Conservation (phyloP, 2,113 vertebrate species). For the Bungarus multicinctus region DNA sequence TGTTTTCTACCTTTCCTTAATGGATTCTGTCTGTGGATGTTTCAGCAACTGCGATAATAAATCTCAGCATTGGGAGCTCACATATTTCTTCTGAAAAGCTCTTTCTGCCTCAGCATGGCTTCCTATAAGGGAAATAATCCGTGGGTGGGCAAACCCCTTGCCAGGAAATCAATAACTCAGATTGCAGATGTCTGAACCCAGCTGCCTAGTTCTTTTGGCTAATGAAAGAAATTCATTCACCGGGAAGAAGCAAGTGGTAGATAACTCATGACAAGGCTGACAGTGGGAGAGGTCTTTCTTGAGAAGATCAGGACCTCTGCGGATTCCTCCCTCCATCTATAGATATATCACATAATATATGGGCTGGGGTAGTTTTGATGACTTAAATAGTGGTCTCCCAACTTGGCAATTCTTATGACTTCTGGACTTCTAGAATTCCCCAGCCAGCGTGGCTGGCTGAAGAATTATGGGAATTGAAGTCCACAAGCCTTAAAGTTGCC, state of each 20-base stretch:
- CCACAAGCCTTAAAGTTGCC: too few relatives aligned
- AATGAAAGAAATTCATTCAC: constrained; percentile 18
- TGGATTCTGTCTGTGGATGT: neutral
- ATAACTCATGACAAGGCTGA: constrained; percentile 13
- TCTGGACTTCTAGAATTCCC: neutral
- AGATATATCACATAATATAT: neutral
- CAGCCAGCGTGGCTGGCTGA: too few relatives aligned
- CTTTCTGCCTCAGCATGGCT: constrained; percentile 15
- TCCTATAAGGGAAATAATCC: constrained; percentile 32
- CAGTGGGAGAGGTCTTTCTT: rapidly evolving
- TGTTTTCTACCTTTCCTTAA: neutral
- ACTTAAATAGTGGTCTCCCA: neutral
- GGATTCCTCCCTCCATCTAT: neutral
- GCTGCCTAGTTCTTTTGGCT: neutral
- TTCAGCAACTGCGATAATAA: constrained; percentile 3
- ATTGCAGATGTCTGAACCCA: constrained; percentile 31
- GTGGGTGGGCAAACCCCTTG: constrained; percentile 24
- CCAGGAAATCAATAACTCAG: constrained; percentile 35
- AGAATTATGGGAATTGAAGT: too few relatives aligned
- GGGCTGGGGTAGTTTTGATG: neutral
- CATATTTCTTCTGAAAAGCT: constrained; percentile 14
- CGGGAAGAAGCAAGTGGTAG: neutral
- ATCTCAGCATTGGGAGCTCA: constrained; percentile 29
- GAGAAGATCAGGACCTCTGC: neutral
- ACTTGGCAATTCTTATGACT: neutral